Evolutionary conservation across 2,113 vertebrate species (phyloP).

Genomic region (Sphaerodactylus townsendi): DNA sequence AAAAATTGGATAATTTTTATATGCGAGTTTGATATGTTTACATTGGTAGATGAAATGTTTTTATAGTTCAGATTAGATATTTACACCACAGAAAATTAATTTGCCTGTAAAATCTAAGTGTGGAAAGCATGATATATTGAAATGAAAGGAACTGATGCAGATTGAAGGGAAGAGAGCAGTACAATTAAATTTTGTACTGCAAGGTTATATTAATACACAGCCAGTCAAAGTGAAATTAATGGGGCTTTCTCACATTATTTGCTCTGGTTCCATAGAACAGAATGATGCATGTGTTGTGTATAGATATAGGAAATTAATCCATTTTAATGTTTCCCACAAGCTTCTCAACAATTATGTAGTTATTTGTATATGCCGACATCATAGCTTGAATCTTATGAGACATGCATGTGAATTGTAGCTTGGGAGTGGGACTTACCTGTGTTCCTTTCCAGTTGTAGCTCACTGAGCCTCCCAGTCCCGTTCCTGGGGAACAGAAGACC

Average conservation of each 20-base stretch:
- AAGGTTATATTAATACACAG: neutral
- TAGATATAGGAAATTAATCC: neutral
- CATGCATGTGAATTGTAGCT: no score
- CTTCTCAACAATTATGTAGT: no score
- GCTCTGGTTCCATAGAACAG: neutral
- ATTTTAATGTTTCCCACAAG: neutral
- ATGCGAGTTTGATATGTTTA: neutral
- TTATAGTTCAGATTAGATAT: neutral
- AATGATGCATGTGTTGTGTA: neutral
- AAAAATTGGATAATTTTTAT: neutral
- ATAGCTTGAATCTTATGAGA: no score
- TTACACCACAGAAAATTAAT: neutral
- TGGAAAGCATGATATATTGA: neutral
- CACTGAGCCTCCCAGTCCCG: no score
- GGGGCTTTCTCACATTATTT: neutral
- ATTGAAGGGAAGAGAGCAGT: neutral
- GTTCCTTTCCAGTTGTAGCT: no score
- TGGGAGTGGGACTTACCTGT: no score
- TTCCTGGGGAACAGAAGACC: no score
- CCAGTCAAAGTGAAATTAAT: neutral
- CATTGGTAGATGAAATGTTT: neutral
- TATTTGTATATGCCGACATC: neutral
- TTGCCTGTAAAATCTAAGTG: neutral
- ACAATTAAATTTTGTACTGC: neutral
- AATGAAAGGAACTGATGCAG: neutral